Conservation (phyloP, 2,888 invertebrate genomes). For the Itoplectis maculator region DNA sequence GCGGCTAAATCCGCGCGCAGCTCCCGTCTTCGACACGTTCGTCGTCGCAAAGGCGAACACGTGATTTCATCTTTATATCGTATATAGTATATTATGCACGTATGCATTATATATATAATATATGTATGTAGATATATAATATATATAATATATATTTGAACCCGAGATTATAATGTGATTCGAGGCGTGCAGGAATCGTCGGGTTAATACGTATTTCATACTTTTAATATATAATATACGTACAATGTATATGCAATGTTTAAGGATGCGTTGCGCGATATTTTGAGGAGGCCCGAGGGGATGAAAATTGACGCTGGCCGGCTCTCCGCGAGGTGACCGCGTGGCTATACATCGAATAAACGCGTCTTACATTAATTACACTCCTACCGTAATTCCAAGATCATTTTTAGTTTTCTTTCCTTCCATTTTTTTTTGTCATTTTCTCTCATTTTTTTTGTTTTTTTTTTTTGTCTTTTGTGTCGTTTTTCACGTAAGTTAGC, state of each 20-base stretch:
- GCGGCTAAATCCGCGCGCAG: conserved; percentile 59
- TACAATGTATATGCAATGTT: conserved; percentile 12
- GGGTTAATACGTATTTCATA: conserved; percentile 33
- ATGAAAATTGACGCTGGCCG: conserved; percentile 50
- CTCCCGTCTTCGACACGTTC: conserved; percentile 8
- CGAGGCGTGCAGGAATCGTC: conserved; percentile 46
- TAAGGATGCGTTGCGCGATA: conserved; percentile 40
- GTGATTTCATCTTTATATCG: conserved; percentile 22
- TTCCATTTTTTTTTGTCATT: not conserved
- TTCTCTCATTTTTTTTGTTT: conserved; percentile 1
- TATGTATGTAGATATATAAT: conserved; percentile 42
- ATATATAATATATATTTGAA: conserved; percentile 50
- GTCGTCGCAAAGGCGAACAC: conserved; percentile 46
- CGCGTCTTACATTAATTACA: conserved; percentile 40
- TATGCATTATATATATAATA: conserved; percentile 2
- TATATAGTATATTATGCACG: conserved; percentile 29
- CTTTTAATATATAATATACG: conserved; percentile 13
- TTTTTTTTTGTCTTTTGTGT: not conserved
- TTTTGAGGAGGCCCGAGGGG: conserved; percentile 57
- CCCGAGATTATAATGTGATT: conserved; percentile 57
- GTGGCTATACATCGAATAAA: conserved; percentile 45
- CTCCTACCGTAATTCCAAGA: conserved; percentile 47
- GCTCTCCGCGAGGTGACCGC: conserved; percentile 45
- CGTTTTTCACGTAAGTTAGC: conserved; percentile 50
- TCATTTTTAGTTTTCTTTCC: conserved; percentile 33